Conservation (phyloP, 2,797 vertebrate species). For the Anisognathus igniventris region DNA sequence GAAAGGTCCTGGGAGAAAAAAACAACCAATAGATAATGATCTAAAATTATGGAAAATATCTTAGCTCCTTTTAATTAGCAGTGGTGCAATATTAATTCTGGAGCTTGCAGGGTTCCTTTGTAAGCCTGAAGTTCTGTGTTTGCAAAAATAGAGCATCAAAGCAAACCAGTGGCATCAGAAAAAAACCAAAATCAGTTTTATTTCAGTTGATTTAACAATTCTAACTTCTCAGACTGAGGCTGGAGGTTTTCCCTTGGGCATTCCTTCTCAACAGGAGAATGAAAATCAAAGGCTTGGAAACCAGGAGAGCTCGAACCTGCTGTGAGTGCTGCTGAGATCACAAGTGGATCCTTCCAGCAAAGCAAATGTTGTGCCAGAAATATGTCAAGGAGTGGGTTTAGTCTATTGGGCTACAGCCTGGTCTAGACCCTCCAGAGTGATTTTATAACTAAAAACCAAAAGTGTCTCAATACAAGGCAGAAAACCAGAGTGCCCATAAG, state of each 20-base stretch:
- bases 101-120: background rate
- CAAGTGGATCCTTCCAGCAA: background rate
- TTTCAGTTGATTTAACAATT: background rate
- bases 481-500: fast-evolving
- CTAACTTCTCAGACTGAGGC: background rate
- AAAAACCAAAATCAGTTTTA: background rate
- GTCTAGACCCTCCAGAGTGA: background rate
- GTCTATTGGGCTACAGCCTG: background rate
- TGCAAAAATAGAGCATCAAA: background rate
- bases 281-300: constrained; percentile 4
- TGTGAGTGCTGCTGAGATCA: background rate
- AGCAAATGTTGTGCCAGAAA: background rate
- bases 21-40: background rate
- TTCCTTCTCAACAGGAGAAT: background rate
- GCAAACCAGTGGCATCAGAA: background rate
- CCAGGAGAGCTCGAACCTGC: background rate
- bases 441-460: background rate
- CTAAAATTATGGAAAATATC: background rate
- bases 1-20: background rate
- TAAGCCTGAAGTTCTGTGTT: background rate
- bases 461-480: background rate
- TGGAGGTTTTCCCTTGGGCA: background rate
- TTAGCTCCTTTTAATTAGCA: background rate
- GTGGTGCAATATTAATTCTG: background rate
- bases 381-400: background rate